Percentiles rank a stretch among this genome's conserved stretches.
These are phyloP conservation scores for Myoxocephalus aenaeus DNA, from an alignment of 2,797 vertebrate species.

Conservation along the genomic window DNA sequence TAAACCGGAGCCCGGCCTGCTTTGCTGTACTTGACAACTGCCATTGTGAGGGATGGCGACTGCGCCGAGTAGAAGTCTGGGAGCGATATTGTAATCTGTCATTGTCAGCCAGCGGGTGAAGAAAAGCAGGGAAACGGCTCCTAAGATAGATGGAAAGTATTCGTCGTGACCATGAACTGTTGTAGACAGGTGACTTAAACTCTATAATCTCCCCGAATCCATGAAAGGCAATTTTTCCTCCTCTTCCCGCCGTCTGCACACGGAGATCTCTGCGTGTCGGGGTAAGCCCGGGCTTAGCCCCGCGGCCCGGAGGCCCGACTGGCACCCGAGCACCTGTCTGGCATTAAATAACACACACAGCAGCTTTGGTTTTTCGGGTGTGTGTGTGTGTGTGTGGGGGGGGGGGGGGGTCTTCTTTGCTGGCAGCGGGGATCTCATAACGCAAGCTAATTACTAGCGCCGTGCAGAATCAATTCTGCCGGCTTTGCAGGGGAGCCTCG, in stretches of 20 bases:
- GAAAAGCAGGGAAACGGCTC: conserved; percentile 59
- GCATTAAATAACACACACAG: conserved; percentile 46
- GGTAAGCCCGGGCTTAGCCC: conserved; percentile 77
- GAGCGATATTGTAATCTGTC: conserved; percentile 76
- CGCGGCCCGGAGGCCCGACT: conserved; percentile 47
- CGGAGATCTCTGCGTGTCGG: conserved; percentile 60
- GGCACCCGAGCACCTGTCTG: conserved; percentile 63
- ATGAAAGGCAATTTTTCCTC: conserved; percentile 69
- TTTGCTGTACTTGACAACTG: conserved; percentile 72
- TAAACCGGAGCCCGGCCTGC: conserved; percentile 36
- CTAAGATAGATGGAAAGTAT: conserved; percentile 77
- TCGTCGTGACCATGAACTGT: conserved; percentile 75
- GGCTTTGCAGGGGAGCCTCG: conserved; percentile 25
- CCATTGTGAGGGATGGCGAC: conserved; percentile 73
- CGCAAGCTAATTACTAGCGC: conserved; percentile 57
- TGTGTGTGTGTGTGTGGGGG: no score
- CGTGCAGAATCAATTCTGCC: conserved; percentile 57
- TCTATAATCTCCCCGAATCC: conserved; percentile 74
- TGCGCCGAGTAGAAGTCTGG: conserved; percentile 49
- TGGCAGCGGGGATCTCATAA: conserved; percentile 56
- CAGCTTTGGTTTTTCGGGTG: conserved; percentile 42
- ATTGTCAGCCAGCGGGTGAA: conserved; percentile 50
- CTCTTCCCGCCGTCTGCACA: conserved; percentile 9
- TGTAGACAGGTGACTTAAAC: conserved; percentile 81
- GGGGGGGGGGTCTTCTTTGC: conserved; percentile 12